Base-by-base conservation (phyloP, 1,140 invertebrate species). In the Pseudachorutes palmiensis region DNA sequence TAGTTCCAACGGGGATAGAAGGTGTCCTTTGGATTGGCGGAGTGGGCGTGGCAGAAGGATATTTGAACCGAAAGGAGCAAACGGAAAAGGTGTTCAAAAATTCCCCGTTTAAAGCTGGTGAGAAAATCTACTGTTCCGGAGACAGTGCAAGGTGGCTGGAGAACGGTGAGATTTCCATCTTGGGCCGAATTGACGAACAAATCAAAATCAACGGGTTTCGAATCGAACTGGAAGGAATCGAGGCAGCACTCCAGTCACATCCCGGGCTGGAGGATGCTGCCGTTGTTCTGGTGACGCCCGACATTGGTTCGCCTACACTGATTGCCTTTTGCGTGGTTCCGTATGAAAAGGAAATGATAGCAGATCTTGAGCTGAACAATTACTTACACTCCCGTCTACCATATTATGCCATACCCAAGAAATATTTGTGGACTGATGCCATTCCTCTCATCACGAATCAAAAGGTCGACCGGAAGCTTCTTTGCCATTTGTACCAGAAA, bases 141-240 rank as follows among this genome's bases (percentile, higher is more conserved):
- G 61, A 63, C 28, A 5, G 33, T n/a, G 61, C 12, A n/a, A 48
- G 22, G 28, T 41, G 30, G 30, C 2, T n/a, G 2, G 33, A 45
- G 2, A 33, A 63, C 2, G 33, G 61, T 16, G 3, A 3, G 5
- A 31, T 36, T 16, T 14, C 12, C 9, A n/a, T 62, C 12, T 30
- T 66, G 29, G 64, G 64, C 14, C 2, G 64, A 41, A 24, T 12
- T 32, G 64, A 66, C 45, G 12, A 19, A 5, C 64, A 66, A 30
- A 49, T 66, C 22, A 66, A 66, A 60, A 22, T 66, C 2, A 45
- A 31, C 5, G 64, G 64, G 22, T 28, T 26, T 9, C 55, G 64
- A 60, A 41, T 66, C 28, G 64, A 66, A 36, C 55, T 66, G 2
- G 24, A 49, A 24, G 64, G 55, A 57, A 64, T 49, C 26, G 63